phyloP scores from a whole-genome alignment of 2,888 invertebrate species.

The Macrophya annulata region DNA sequence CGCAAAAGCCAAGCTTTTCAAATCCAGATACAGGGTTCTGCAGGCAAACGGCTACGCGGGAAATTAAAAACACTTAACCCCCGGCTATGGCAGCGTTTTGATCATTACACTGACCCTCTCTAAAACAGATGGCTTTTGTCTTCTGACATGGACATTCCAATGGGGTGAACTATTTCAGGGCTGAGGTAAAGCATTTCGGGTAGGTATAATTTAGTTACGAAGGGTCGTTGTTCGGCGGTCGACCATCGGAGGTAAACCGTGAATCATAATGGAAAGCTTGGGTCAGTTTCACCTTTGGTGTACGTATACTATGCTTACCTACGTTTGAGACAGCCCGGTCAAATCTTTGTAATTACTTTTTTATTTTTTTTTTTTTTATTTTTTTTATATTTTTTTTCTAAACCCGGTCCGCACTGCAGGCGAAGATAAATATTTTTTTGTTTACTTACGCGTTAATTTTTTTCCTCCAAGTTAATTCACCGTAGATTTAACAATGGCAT shows the following conservation, averaged over 20 bases:
- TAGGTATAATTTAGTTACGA: constrained; percentile 44
- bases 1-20: not conserved
- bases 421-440: too few species aligned
- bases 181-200: constrained; percentile 29
- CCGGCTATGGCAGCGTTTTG: not conserved
- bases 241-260: constrained; percentile 35
- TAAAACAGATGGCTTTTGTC: constrained; percentile 23
- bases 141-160: constrained; percentile 8
- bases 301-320: too few species aligned
- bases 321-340: not conserved
- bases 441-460: too few species aligned
- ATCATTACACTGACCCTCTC: constrained; percentile 27
- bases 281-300: constrained; percentile 13
- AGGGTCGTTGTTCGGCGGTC: constrained; percentile 47
- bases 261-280: constrained; percentile 16
- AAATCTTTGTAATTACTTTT: not conserved
- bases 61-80: constrained; percentile 23
- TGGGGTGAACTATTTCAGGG: constrained; percentile 20
- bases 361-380: too few species aligned
- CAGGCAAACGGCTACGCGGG: not conserved
- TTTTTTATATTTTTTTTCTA: too few species aligned
- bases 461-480: not conserved
- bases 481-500: not conserved
- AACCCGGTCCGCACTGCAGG: too few species aligned
- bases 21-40: not conserved